Base-by-base conservation (phyloP, 2,888 invertebrate species). In the Stratiomys singularior region DNA sequence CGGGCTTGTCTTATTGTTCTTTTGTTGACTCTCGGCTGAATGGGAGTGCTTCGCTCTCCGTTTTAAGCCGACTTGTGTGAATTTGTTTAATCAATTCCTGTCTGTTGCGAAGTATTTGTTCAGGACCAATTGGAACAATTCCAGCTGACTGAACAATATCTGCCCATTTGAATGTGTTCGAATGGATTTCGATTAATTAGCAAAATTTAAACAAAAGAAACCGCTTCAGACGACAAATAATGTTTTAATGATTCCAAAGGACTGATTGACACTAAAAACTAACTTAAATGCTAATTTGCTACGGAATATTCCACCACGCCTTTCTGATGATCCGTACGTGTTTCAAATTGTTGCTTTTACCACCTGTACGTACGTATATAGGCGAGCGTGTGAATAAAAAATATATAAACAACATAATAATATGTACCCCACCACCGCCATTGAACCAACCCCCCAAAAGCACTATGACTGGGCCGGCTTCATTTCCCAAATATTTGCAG, bases 51-150 rank as follows among this genome's bases (percentile, higher is more conserved):
- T 4, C 28, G 11, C 28, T n/a, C 15, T 13, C 25, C 37, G 30
- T 37, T 30, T 37, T 18, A 18, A n/a, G 64, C 13, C 30, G 18
- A 30, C 66, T 37, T 18, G 27, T 4, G 37, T 21, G 52, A 25
- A 72, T 18, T 74, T 74, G 74, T 74, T 74, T 74, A 74, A 74
- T 74, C 74, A 74, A 74, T 74, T 58, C 23, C 3, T 46, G 15
- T 37, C 74, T 58, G 74, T 58, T 37, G 52, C 74, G 60, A 15
- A n/a, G 18, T 28, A 56, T 27, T n/a, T 28, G 25, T 18, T 25
- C n/a, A 60, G 15, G 23, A 0, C 18, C 60, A 7, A 60, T 23
- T 60, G n/a, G 52, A 52, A 18, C 7, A 15, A 60, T 60, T 0
- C 64, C 64, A 28, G 64, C 64, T 64, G 64, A 27, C 15, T 30